Conservation (phyloP, 1,140 invertebrate genomes). For the Propsilocerus akamusi region DNA sequence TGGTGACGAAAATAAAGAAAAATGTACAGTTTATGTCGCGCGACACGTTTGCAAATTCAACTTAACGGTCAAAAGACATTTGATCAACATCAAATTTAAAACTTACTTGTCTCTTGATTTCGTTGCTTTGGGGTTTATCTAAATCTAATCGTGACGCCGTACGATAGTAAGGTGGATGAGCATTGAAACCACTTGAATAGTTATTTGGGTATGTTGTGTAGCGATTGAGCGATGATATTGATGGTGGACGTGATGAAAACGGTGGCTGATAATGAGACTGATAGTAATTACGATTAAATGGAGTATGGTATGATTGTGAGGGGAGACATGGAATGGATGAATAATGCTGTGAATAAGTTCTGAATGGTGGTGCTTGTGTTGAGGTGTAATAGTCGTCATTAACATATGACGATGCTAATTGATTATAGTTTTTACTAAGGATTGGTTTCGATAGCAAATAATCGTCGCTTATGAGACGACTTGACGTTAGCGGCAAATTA, state of each 20-base stretch:
- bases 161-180: slow-evolving; percentile 7
- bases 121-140: slow-evolving; percentile 25
- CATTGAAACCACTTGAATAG: background rate
- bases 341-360: background rate
- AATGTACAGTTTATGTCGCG: too few species aligned
- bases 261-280: slow-evolving; percentile 9
- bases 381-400: slow-evolving; percentile 10
- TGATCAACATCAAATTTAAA: slow-evolving; percentile 27
- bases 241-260: slow-evolving; percentile 16
- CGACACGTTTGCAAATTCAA: too few species aligned
- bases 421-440: slow-evolving; percentile 1
- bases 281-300: slow-evolving; percentile 4
- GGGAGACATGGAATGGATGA: background rate
- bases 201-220: background rate
- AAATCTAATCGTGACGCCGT: slow-evolving; percentile 26
- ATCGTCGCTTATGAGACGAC: background rate
- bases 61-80: slow-evolving; percentile 24
- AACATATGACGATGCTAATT: background rate
- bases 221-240: background rate
- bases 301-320: background rate
- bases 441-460: background rate
- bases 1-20: too few species aligned
- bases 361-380: slow-evolving; percentile 5
- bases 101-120: slow-evolving; percentile 27
- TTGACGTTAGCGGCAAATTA: background rate